These are phyloP conservation scores for Pheosia tremula DNA, from an alignment of 2,888 invertebrate species.

Conservation along the genomic window DNA sequence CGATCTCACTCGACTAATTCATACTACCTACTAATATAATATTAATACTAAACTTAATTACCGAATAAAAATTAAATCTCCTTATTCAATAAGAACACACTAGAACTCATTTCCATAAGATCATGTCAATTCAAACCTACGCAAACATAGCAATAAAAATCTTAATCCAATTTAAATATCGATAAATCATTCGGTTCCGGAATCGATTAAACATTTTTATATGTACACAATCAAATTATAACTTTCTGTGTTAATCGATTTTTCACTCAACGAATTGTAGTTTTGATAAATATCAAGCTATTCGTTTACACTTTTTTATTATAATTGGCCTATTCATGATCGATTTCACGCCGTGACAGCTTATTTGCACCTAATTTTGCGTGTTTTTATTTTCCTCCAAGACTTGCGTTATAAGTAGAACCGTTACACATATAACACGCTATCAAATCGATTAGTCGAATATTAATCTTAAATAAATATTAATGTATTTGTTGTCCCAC, in stretches of 20 bases:
- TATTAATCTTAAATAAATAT: no score
- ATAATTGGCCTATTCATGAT: not conserved
- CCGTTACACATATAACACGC: constrained; percentile 1
- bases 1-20: no score
- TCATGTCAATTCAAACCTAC: constrained; percentile 12
- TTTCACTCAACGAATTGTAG: constrained; percentile 22
- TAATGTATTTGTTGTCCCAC: no score
- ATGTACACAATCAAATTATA: constrained; percentile 26
- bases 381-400: not conserved
- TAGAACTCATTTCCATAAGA: constrained; percentile 7
- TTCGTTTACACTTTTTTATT: constrained; percentile 7
- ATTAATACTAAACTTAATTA: no score
- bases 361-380: not conserved
- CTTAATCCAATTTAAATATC: constrained; percentile 23
- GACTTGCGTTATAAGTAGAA: not conserved
- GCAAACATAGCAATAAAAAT: constrained; percentile 27
- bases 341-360: constrained; percentile 12
- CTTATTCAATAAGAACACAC: constrained; percentile 21
- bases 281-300: constrained; percentile 28
- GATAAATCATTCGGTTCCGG: constrained; percentile 31
- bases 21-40: no score
- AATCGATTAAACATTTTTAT: constrained; percentile 32
- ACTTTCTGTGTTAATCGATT: constrained; percentile 23
- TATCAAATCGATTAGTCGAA: not conserved
- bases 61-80: not conserved